Evolutionary conservation across 2,888 invertebrate species (phyloP), one percentile per base, ranked within the genome.

Genomic region (Proisotoma minuta): DNA sequence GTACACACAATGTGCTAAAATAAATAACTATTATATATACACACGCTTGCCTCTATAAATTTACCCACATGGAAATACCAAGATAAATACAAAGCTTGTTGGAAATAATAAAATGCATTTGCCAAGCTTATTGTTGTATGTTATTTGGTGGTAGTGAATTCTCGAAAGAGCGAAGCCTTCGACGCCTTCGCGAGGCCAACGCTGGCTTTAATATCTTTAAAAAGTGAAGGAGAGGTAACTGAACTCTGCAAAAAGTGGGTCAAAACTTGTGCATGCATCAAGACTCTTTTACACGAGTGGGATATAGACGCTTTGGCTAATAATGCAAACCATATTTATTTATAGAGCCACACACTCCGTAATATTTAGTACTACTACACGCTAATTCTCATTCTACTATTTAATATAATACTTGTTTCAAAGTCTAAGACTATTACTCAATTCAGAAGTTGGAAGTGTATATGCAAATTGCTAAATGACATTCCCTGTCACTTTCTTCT

Each of bases 181-280:
- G 18, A 43, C 43, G 43, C 43, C 43, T 43, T 43, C 10, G 20
- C 26, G 51, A 51, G 51, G 51, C 27, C 51, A 51, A 51, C 54
- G 57, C 57, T 64, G 60, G 61, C 61, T 15, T 15, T 4, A 43
- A 43, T 43, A 43, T 43, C 43, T n/a, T 43, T 43, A 65, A 64
- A 64, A 65, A 61, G 61, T 65, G 65, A 65, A 65, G 65, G 63
- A 68, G 66, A 68, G 71, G 68, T 71, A 68, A 71, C 59, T 71
- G 71, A 71, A 71, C 71, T 69, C 67, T 64, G 64, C 47, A 56
- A 50, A 60, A 71, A 69, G 69, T 71, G 66, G 71, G 71, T 71
- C 71, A 71, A 60, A 63, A 60, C 61, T 61, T 60, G 56, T 65
- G 58, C 61, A 62, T 65, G 28, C 51, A 51, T 51, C 15, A 15